These are phyloP conservation scores for Luperina nickerlii DNA, from an alignment of 2,888 invertebrate species.

Conservation along the genomic window DNA sequence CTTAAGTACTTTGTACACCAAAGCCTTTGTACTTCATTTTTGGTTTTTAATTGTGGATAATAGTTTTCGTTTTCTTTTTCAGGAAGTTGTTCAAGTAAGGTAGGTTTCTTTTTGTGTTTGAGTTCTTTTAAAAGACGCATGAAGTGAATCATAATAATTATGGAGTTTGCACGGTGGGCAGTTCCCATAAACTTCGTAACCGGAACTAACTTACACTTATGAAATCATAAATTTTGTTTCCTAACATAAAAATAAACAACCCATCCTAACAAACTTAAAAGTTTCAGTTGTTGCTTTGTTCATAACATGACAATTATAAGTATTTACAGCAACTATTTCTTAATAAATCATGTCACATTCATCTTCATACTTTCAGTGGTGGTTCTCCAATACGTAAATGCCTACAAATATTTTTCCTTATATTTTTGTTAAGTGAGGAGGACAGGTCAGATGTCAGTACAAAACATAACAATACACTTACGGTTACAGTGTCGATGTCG, in stretches of 20 bases:
- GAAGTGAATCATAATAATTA: not conserved
- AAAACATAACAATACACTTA: slow-evolving; percentile 51
- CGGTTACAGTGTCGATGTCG: slow-evolving; percentile 19
- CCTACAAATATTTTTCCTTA: not conserved
- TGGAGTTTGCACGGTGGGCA: not conserved
- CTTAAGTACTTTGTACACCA: slow-evolving; percentile 19
- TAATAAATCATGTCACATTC: not conserved
- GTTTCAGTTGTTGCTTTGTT: not conserved
- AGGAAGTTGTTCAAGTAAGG: not conserved
- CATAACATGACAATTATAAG: not conserved
- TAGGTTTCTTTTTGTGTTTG: not conserved
- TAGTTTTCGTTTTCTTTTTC: slow-evolving; percentile 5
- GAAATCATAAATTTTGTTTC: not conserved
- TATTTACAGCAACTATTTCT: not conserved
- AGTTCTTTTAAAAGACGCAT: not conserved
- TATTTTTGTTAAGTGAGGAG: not conserved
- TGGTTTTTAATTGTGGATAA: slow-evolving; percentile 27
- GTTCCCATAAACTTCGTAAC: not conserved
- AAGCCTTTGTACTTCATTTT: slow-evolving; percentile 33
- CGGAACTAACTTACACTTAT: not conserved
- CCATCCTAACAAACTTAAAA: not conserved
- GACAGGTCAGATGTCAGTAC: slow-evolving; percentile 1
- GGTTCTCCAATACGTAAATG: not conserved
- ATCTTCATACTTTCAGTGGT: not conserved
- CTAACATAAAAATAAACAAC: not conserved